Evolutionary conservation across 2,888 invertebrate species (phyloP).

Genomic region (Patella pellucida): DNA sequence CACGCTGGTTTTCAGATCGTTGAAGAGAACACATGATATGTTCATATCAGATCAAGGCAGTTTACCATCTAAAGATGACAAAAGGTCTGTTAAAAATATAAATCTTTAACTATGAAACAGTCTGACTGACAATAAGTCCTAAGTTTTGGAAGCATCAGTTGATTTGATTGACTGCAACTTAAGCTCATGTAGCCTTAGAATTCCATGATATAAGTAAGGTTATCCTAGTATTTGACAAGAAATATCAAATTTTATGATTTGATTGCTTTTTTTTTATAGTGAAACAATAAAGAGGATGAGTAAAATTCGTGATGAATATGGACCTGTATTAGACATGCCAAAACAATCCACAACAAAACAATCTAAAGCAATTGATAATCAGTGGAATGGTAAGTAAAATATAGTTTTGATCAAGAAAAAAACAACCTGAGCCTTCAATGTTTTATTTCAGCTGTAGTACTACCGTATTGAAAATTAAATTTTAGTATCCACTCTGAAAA

Average conservation of each 20-base stretch:
- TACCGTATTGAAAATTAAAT: too few relatives aligned
- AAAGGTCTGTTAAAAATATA: slow-evolving; percentile 77
- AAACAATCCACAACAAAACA: slow-evolving; percentile 45
- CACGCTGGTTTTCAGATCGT: slow-evolving; percentile 93
- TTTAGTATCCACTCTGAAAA: too few relatives aligned
- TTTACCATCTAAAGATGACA: slow-evolving; percentile 86
- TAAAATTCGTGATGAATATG: slow-evolving; percentile 77
- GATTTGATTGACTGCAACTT: too few relatives aligned
- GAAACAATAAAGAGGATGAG: slow-evolving; percentile 79
- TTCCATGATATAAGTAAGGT: too few relatives aligned
- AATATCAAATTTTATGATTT: too few relatives aligned
- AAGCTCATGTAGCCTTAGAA: not conserved
- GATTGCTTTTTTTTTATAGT: slow-evolving; percentile 73
- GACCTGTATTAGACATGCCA: slow-evolving; percentile 76
- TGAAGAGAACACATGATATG: slow-evolving; percentile 98
- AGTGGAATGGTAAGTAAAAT: not conserved
- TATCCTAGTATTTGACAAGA: too few relatives aligned
- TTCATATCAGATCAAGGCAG: slow-evolving; percentile 90
- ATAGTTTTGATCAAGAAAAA: not conserved
- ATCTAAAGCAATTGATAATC: slow-evolving; percentile 6
- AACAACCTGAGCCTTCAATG: not conserved
- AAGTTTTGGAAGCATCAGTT: too few relatives aligned
- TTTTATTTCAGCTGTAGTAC: too few relatives aligned
- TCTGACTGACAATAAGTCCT: too few relatives aligned
- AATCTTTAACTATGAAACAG: too few relatives aligned